Percentiles rank a stretch among this genome's conserved stretches.
Conservation (phyloP, 2,888 invertebrate genomes). For the Mimachlamys varia region DNA sequence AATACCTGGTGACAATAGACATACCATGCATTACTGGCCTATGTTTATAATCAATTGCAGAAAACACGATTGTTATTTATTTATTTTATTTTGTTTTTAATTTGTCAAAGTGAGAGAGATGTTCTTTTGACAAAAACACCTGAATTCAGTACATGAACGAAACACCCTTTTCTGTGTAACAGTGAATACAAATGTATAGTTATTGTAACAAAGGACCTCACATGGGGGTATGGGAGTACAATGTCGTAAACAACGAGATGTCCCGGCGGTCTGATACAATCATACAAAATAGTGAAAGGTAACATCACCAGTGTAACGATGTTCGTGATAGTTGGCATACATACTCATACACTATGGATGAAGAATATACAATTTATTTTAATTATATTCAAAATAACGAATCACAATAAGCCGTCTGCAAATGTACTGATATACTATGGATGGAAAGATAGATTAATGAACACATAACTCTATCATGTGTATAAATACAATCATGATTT, state of each 20-base stretch:
- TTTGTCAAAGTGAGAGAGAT: background rate
- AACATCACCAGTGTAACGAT: background rate
- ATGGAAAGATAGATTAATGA: too few relatives aligned
- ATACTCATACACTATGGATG: background rate
- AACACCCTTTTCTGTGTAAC: background rate
- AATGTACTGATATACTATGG: too few relatives aligned
- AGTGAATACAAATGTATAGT: background rate
- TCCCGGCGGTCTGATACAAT: background rate
- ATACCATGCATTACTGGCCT: too few relatives aligned
- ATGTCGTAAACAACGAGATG: background rate
- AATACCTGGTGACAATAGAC: too few relatives aligned
- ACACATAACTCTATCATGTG: too few relatives aligned
- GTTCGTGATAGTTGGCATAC: background rate
- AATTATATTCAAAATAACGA: too few relatives aligned
- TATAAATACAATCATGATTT: too few relatives aligned
- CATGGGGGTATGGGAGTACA: constrained; percentile 29
- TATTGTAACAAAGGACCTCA: constrained; percentile 6
- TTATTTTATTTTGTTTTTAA: background rate
- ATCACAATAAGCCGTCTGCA: too few relatives aligned
- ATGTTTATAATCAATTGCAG: too few relatives aligned
- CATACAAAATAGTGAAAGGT: background rate
- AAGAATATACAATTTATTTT: background rate
- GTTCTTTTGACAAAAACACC: background rate
- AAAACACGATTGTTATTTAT: too few relatives aligned
- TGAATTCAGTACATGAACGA: background rate